Conservation (phyloP, 1,140 invertebrate genomes). For the Drosophila nasuta region DNA sequence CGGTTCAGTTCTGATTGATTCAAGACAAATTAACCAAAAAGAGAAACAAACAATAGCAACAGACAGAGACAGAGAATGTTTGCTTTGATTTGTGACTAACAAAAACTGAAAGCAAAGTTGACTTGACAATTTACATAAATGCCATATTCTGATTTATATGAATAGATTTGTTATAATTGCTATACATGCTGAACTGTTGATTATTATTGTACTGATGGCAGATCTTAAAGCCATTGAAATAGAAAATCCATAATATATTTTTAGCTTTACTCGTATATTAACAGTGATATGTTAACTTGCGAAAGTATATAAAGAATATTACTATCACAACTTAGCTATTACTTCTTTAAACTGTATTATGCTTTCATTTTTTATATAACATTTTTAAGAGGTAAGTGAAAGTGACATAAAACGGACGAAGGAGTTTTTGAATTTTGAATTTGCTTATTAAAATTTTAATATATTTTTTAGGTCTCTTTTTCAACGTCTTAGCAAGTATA, state of each 20-base stretch:
- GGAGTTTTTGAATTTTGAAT: no score
- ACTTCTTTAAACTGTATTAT: no score
- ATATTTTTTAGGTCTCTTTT: no score
- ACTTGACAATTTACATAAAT: constrained; percentile 30
- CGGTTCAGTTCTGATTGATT: constrained; percentile 43
- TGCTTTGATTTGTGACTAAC: constrained; percentile 29
- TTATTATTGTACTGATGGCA: background rate
- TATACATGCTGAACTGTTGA: background rate
- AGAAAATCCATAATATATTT: background rate
- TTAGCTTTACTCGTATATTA: background rate
- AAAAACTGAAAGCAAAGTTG: constrained; percentile 9
- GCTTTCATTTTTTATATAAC: no score
- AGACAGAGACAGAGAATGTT: constrained; percentile 15
- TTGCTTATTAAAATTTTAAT: no score
- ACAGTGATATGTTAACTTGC: no score
- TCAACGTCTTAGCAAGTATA: no score
- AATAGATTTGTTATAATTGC: constrained; percentile 3
- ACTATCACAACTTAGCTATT: no score
- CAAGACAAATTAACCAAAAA: constrained; percentile 24
- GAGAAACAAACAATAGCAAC: background rate
- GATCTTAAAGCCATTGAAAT: background rate
- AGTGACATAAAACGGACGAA: no score
- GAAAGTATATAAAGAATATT: no score
- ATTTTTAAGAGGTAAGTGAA: no score
- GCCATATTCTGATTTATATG: constrained; percentile 18